Base-by-base conservation (phyloP, 2,113 vertebrate genomes). In the Malurus melanocephalus region DNA sequence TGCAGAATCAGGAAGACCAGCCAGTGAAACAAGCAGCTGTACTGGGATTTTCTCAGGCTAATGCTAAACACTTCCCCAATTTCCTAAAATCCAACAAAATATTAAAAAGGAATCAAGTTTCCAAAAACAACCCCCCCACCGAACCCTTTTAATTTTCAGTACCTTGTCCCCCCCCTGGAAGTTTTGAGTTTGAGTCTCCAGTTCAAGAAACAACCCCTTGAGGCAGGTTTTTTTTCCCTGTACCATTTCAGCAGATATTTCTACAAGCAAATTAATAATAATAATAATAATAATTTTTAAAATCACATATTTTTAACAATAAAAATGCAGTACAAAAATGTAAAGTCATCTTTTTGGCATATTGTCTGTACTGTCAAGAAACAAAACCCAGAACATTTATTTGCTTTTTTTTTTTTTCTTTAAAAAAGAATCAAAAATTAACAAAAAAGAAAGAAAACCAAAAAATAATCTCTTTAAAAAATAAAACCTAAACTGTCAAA, bases 341-440 rank as follows among this genome's bases (percentile, higher is more conserved):
- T 95, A 95, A 95, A 88, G 95, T 84, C 96, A 71, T 93, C 96
- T 95, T 95, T 99, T 99, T 99, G 99, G 99, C 99, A 99, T 99
- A 97, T 98, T 97, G 95, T 98, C 97, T 97, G 97, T 96, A 98
- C 98, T 98, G 98, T 97, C 97, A 94, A 96, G 95, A 96, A 93
- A 96, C 90, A 94, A 92, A 93, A 69, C 6, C 12, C 68, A 90
- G 88, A 94, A 76, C 52, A 72, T 64, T 88, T 61, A 88, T 81
- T 62, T 92, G 96, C 77, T 91, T 93, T 92, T 38, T 35, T 33
- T n/a, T 33, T 35, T 38, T 88, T 49, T 46, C 62, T 69, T 65
- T 12, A 60, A 85, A 89, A 89, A 42, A 59, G 6, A 74, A 12
- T 32, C 42, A 2, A 26, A 89, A 89, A 79, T 42, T 30, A 92